These are phyloP conservation scores for Bombus sibiricus DNA, from an alignment of 1,140 invertebrate species.

Conservation along the genomic window DNA sequence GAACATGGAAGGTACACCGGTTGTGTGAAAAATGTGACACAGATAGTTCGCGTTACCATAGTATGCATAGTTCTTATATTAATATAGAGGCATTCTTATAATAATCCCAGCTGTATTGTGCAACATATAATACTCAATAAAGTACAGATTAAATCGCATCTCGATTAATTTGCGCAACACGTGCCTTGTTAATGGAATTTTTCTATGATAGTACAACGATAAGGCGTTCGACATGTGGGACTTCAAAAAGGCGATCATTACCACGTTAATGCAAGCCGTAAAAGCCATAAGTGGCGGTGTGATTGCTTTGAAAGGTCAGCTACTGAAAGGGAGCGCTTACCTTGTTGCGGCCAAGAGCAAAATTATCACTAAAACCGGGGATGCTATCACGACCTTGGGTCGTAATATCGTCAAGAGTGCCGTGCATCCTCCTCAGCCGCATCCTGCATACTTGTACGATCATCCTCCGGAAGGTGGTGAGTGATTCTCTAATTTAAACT, in stretches of 20 bases:
- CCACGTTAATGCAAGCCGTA: conserved; percentile 91
- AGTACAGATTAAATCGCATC: conserved; percentile 17
- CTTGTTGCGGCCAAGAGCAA: conserved; percentile 89
- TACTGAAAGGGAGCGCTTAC: conserved; percentile 92
- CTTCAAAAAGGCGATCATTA: conserved; percentile 90
- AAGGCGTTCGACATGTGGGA: conserved; percentile 88
- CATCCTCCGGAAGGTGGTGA: conserved; percentile 46
- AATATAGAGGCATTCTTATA: conserved; percentile 20
- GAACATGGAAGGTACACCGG: neutral
- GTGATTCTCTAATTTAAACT: neutral
- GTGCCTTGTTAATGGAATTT: conserved; percentile 34
- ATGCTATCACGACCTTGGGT: conserved; percentile 89
- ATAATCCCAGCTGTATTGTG: conserved; percentile 28
- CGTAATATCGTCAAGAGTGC: conserved; percentile 89
- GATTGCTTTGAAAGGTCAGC: conserved; percentile 91
- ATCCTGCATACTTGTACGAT: conserved; percentile 63
- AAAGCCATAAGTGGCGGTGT: conserved; percentile 93
- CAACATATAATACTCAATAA: conserved; percentile 23
- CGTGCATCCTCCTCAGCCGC: conserved; percentile 80
- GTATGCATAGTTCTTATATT: neutral
- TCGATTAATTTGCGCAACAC: conserved; percentile 3
- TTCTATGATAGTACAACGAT: conserved; percentile 78
- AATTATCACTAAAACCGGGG: conserved; percentile 87
- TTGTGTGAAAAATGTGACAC: neutral
- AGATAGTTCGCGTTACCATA: neutral